Conservation (phyloP, 2,888 invertebrate genomes). For the Flabesymbios commensalis region DNA sequence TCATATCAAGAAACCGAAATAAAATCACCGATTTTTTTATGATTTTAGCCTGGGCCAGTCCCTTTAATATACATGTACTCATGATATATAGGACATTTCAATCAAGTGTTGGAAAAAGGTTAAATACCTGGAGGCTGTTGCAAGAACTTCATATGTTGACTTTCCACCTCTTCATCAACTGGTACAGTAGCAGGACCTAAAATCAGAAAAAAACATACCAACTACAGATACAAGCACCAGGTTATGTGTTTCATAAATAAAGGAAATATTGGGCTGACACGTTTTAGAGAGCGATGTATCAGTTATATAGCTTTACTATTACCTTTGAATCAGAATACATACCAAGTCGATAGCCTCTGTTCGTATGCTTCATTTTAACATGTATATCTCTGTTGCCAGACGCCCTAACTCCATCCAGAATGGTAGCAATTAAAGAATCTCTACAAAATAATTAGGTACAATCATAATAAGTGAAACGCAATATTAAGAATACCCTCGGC, state of each 20-base stretch:
- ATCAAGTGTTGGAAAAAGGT: not conserved
- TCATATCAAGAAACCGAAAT: too few species aligned
- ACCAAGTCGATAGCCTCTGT: slow-evolving; percentile 79
- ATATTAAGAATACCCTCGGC: too few species aligned
- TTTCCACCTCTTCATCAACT: slow-evolving; percentile 95
- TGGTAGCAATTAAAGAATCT: slow-evolving; percentile 90
- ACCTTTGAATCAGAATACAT: too few species aligned
- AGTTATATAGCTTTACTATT: too few species aligned
- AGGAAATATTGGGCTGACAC: too few species aligned
- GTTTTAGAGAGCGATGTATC: too few species aligned
- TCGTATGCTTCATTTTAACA: slow-evolving; percentile 82
- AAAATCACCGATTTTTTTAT: too few species aligned
- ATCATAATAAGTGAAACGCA: too few species aligned
- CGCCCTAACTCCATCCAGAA: slow-evolving; percentile 94
- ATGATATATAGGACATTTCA: not conserved
- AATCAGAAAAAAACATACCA: not conserved
- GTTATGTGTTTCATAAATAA: too few species aligned
- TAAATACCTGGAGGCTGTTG: slow-evolving; percentile 67
- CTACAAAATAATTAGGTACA: slow-evolving; percentile 63
- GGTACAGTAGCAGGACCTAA: slow-evolving; percentile 72
- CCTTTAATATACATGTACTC: not conserved
- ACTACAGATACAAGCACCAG: too few species aligned
- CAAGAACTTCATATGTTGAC: slow-evolving; percentile 81
- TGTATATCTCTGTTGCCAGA: slow-evolving; percentile 97
- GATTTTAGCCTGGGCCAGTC: too few species aligned